Percentiles rank a stretch among this genome's conserved stretches.
These are phyloP conservation scores for Dromiciops gliroides DNA, from an alignment of 2,113 vertebrate genomes.

Conservation along the genomic window DNA sequence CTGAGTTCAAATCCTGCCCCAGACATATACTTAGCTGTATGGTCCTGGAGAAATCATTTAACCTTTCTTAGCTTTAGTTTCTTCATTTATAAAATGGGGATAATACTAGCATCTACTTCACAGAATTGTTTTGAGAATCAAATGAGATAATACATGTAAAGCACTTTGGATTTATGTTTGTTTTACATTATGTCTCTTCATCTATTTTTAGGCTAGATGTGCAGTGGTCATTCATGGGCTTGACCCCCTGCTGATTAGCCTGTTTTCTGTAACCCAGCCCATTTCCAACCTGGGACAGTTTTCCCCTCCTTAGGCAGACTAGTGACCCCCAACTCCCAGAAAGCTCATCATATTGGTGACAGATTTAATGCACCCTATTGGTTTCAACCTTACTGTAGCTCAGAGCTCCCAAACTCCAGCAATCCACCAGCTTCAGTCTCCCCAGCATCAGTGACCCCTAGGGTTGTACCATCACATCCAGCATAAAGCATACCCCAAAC, in stretches of 20 bases:
- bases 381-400: neutral
- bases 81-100: neutral
- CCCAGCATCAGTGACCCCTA: neutral
- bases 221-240: neutral
- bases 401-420: neutral
- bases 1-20: neutral
- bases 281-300: neutral
- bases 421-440: neutral
- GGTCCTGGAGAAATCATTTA: neutral
- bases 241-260: neutral
- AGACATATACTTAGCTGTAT: neutral
- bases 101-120: neutral
- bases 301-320: neutral
- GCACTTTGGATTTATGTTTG: neutral
- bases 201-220: neutral
- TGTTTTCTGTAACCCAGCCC: neutral
- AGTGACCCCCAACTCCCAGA: neutral
- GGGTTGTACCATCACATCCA: neutral
- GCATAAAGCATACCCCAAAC: neutral
- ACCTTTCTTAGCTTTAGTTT: neutral
- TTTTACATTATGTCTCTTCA: neutral
- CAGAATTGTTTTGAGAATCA: neutral
- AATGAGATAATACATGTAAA: neutral
- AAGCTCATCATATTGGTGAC: neutral
- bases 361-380: neutral